Evolutionary conservation across 2,888 invertebrate species (phyloP), one percentile per base, ranked within the genome.

Genomic region (Rosalia funebris): DNA sequence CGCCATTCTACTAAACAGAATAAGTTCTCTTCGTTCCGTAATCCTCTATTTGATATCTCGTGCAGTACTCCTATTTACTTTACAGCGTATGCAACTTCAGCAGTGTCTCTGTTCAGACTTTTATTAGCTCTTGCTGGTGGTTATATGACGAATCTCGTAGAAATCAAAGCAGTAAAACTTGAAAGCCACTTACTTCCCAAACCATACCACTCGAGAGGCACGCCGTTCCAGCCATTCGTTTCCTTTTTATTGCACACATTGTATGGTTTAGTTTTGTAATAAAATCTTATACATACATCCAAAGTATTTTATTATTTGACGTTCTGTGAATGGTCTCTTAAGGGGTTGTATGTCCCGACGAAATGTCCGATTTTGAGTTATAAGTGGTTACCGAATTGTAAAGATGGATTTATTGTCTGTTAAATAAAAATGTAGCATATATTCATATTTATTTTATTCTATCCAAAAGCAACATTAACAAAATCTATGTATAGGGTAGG

Each of bases 121-220:
- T 50, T 50, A 50, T 50, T 39, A 39, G 39, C 37, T 39, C 39
- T 25, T 7, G 14, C 14, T 12, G 14, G 39, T 50, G 14, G 37
- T 37, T 50, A 39, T 39, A 50, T 25, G 50, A 39, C 20, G 20
- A 39, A 20, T 25, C 39, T 25, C 20, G 39, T 39, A 12, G 48
- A 50, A 50, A 50, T 50, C 37, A 37, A 50, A 25, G 50, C 44
- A 48, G 5, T 34, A 44, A 57, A 48, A 57, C 46, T 37, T 55
- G 55, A 55, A 31, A 46, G 37, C 41, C 25, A 42, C 32, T 57
- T 46, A 46, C 46, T 50, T 42, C 48, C 48, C 12, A 34, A 42
- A 42, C 41, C 50, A 14, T 11, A 41, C n/a, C 31, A 11, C 17
- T 34, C 36, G 57, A 20, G 16, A 46, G 37, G 37, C 20, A 31